Evolutionary conservation across 1,140 invertebrate genomes (phyloP), one percentile per base, ranked within the genome.

Genomic region (Delia radicum): DNA sequence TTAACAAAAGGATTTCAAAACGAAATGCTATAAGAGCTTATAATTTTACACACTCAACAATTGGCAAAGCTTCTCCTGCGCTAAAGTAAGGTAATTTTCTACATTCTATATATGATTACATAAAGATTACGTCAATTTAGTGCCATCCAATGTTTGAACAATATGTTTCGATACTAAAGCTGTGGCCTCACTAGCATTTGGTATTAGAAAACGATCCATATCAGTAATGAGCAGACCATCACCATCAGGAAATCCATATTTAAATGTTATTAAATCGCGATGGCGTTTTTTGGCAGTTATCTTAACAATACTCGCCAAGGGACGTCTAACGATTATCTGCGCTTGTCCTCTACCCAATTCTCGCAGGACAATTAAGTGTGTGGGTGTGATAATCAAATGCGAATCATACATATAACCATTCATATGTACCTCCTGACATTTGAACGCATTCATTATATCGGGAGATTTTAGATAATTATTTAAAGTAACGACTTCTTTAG

Each of bases 231-330:
- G 78, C 21, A 86, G 75, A 0, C 81, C 79, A 74, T 86, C 82
- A 37, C 82, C 85, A 74, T 86, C 81, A 3, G 82, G 82, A 48
- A 84, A 83, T 3, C 85, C 85, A 65, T 86, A 86, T 75, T 97
- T 97, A 85, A 98, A 98, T 3, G 97, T 98, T 76, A 99, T 98
- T 75, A 98, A 87, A 86, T 98, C 95, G 0, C 96, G 96, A 87
- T 95, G 92, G 74, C 93, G 91, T 85, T 98, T 97, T 85, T 96
- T 96, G 10, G 95, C 96, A 1, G 97, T 98, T 76, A 99, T 99
- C 89, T 96, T 97, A 13, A 98, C 94, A 79, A 99, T 96, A 46
- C 93, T 93, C 13, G 94, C 93, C 65, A 99, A 88, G 1, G 94
- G 93, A 37, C 96, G 90, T 77, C 94, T 90, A 0, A 95, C 94